Percentiles rank a stretch among this genome's conserved stretches.
phyloP scores from a whole-genome alignment of 2,888 invertebrate species.

The Epinotia ramella region DNA sequence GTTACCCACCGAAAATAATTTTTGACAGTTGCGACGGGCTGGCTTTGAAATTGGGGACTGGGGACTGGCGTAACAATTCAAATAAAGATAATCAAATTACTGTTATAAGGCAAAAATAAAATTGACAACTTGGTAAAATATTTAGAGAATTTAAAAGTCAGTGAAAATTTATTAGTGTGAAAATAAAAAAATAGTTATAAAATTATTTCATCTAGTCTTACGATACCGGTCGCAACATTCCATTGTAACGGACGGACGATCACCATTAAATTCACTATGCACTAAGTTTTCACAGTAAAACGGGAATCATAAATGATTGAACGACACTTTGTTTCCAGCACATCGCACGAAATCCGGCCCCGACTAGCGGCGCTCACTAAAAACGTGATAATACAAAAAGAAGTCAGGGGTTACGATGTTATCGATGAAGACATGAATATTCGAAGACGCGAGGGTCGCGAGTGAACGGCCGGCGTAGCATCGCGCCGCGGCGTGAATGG shows the following conservation, averaged over 20 bases:
- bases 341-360: slow-evolving; percentile 76
- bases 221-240: slow-evolving; percentile 75
- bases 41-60: too few species aligned
- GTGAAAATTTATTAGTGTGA: neutral
- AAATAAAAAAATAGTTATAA: slow-evolving; percentile 46
- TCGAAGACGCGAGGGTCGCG: slow-evolving; percentile 85
- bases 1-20: neutral
- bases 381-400: slow-evolving; percentile 82
- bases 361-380: slow-evolving; percentile 74
- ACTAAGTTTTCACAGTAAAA: slow-evolving; percentile 76
- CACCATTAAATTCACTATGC: slow-evolving; percentile 78
- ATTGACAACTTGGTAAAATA: neutral
- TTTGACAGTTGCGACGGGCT: slow-evolving; percentile 5
- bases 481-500: slow-evolving; percentile 82
- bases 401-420: slow-evolving; percentile 84
- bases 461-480: slow-evolving; percentile 81
- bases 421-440: slow-evolving; percentile 85
- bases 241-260: slow-evolving; percentile 70
- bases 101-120: slow-evolving; percentile 1
- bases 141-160: neutral
- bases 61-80: slow-evolving; percentile 10
- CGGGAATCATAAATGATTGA: slow-evolving; percentile 63
- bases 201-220: slow-evolving; percentile 74
- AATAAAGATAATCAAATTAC: neutral
- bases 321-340: slow-evolving; percentile 79